These are phyloP conservation scores for Neopelma chrysocephalum DNA, from an alignment of 2,797 vertebrate species.

Conservation along the genomic window DNA sequence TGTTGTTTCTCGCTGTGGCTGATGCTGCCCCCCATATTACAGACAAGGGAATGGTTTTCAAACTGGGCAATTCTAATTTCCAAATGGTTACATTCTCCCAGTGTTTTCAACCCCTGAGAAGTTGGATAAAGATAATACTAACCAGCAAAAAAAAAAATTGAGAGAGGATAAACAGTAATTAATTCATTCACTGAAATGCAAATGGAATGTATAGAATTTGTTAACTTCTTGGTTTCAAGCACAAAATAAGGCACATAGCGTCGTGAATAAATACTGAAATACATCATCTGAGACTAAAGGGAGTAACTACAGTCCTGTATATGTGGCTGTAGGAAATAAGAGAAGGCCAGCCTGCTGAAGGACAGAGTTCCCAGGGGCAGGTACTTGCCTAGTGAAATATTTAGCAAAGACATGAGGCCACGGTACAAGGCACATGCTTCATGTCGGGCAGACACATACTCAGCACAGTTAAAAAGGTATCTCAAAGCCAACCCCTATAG, in stretches of 20 bases:
- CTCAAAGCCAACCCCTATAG: neutral
- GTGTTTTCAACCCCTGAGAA: neutral
- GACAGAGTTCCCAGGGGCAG: neutral
- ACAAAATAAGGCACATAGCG: neutral
- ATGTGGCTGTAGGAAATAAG: neutral
- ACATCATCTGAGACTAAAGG: neutral
- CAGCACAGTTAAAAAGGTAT: rapidly evolving
- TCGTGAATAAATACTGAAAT: neutral
- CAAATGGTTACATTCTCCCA: neutral
- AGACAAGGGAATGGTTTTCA: neutral
- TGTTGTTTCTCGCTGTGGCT: neutral
- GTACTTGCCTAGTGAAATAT: neutral
- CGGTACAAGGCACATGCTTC: rapidly evolving
- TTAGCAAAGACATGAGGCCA: neutral
- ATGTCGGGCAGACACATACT: neutral
- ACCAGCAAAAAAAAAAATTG: neutral
- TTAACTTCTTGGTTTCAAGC: neutral
- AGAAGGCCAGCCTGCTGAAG: neutral
- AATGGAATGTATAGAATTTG: neutral
- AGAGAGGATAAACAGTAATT: neutral
- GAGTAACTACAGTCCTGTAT: neutral
- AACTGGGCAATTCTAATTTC: neutral
- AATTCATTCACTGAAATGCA: neutral
- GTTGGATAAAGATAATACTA: neutral
- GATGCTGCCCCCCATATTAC: neutral